Evolutionary conservation across 2,888 invertebrate species (phyloP).

Genomic region (Leptinotarsa tumamoca): DNA sequence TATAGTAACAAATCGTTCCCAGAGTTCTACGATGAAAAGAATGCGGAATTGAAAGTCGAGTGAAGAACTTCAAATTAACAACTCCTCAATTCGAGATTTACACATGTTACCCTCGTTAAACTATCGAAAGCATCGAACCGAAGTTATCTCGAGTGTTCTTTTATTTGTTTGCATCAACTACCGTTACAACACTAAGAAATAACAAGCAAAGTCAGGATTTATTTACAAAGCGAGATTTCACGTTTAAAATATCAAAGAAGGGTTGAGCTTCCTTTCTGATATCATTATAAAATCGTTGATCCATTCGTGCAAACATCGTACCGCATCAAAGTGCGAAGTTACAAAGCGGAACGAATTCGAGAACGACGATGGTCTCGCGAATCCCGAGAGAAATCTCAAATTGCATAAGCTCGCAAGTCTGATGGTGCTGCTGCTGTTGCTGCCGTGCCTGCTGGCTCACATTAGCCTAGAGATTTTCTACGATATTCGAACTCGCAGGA

Average conservation of each 20-base stretch:
- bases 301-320: slow-evolving; percentile 40
- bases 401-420: slow-evolving; percentile 58
- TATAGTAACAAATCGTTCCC: too few species aligned
- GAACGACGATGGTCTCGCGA: slow-evolving; percentile 44
- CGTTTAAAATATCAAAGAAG: slow-evolving; percentile 23
- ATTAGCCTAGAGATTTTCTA: not conserved
- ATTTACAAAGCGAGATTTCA: slow-evolving; percentile 12
- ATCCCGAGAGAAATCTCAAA: slow-evolving; percentile 62
- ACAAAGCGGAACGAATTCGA: slow-evolving; percentile 56
- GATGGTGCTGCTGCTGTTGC: slow-evolving; percentile 26
- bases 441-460: slow-evolving; percentile 1
- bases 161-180: not conserved
- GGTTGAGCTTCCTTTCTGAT: slow-evolving; percentile 16
- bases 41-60: too few species aligned
- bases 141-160: not conserved
- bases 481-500: slow-evolving; percentile 5
- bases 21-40: too few species aligned
- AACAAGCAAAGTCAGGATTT: not conserved
- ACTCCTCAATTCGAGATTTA: too few species aligned
- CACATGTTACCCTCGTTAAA: too few species aligned
- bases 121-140: not conserved
- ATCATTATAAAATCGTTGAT: slow-evolving; percentile 30
- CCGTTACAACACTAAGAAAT: slow-evolving; percentile 12
- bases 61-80: too few species aligned
- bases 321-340: slow-evolving; percentile 51